Evolutionary conservation across 2,888 invertebrate genomes (phyloP).

Genomic region (Dioctria linearis): DNA sequence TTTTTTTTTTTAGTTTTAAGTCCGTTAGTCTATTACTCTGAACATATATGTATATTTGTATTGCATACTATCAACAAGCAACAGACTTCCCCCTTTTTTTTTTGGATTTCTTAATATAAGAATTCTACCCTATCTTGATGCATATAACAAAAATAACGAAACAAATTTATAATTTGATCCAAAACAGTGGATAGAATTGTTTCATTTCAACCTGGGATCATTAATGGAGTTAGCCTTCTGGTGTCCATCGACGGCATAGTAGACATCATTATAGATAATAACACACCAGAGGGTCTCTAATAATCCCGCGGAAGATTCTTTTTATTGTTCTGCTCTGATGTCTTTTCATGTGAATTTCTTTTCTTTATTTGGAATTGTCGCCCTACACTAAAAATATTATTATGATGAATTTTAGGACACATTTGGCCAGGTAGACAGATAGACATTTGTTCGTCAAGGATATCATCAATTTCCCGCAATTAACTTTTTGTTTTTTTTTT

Average conservation of each 20-base stretch:
- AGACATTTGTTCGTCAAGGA: constrained; percentile 46
- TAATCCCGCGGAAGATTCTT: constrained; percentile 46
- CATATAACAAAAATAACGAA: constrained; percentile 49
- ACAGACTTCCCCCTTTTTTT: constrained; percentile 17
- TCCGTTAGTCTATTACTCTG: not conserved
- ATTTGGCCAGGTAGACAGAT: constrained; percentile 38
- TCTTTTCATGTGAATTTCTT: constrained; percentile 32
- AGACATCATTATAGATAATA: constrained; percentile 57
- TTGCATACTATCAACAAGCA: constrained; percentile 2
- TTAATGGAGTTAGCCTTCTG: constrained; percentile 49
- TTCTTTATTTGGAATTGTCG: constrained; percentile 34
- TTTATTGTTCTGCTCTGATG: constrained; percentile 29
- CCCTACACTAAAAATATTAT: constrained; percentile 9
- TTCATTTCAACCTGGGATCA: constrained; percentile 47
- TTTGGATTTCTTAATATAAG: not conserved
- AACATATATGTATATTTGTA: constrained; percentile 2
- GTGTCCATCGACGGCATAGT: constrained; percentile 46
- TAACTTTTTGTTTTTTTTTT: not conserved
- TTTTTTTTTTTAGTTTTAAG: not conserved
- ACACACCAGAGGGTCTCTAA: constrained; percentile 56
- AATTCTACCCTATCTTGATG: not conserved
- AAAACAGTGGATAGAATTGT: constrained; percentile 54
- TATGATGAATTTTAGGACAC: constrained; percentile 11
- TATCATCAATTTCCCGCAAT: constrained; percentile 47
- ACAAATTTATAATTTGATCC: constrained; percentile 53